These are phyloP conservation scores for Kryptopterus vitreolus DNA, from an alignment of 2,797 vertebrate genomes.

Conservation along the genomic window DNA sequence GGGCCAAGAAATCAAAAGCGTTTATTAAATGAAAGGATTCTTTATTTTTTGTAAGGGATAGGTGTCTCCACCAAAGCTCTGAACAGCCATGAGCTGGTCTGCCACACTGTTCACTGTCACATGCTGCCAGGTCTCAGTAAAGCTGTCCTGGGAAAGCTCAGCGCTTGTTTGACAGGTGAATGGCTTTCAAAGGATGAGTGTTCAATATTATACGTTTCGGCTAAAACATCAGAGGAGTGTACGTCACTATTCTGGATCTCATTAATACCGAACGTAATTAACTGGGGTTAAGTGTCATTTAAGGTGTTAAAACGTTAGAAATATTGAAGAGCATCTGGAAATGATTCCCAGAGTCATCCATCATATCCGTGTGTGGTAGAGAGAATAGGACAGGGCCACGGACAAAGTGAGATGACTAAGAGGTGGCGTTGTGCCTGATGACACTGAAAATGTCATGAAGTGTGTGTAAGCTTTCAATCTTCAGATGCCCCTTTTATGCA, in stretches of 20 bases:
- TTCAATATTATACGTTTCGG: conserved; percentile 14
- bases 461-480: conserved; percentile 57
- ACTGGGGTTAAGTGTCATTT: conserved; percentile 28
- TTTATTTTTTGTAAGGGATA: not conserved
- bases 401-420: conserved; percentile 16
- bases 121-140: conserved; percentile 8
- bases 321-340: conserved; percentile 25
- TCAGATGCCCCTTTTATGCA: conserved; percentile 55
- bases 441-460: conserved; percentile 59
- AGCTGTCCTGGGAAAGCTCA: conserved; percentile 23
- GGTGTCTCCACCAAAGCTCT: not conserved
- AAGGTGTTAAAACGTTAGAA: conserved; percentile 29
- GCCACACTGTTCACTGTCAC: conserved; percentile 16
- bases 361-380: conserved; percentile 33
- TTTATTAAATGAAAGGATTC: not conserved
- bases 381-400: conserved; percentile 2
- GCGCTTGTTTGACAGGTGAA: conserved; percentile 23
- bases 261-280: conserved; percentile 18
- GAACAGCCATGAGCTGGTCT: not conserved
- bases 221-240: conserved; percentile 16
- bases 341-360: conserved; percentile 19
- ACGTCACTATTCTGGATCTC: conserved; percentile 18
- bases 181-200: conserved; percentile 17
- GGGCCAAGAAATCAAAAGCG: not conserved
- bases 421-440: conserved; percentile 51